Evolutionary conservation across 2,888 invertebrate genomes (phyloP).

Genomic region (Tetranychus truncatus): DNA sequence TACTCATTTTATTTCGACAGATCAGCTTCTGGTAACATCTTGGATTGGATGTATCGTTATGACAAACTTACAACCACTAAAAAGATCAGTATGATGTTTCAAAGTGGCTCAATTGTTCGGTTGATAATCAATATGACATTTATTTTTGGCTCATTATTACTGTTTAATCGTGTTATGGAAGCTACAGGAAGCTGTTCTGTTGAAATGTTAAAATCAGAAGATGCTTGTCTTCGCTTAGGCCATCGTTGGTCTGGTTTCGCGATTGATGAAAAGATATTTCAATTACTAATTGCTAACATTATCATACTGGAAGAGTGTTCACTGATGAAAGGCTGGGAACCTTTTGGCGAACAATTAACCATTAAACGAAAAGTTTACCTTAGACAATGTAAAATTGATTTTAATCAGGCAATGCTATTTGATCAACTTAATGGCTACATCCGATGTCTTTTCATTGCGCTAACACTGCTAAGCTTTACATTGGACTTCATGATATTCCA

Average conservation of each 20-base stretch:
- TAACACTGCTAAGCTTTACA: conserved; percentile 14
- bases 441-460: conserved; percentile 3
- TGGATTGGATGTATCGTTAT: background rate
- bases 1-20: background rate
- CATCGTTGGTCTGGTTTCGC: conserved; percentile 16
- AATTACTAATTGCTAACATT: conserved; percentile 19
- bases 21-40: background rate
- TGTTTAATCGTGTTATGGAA: background rate
- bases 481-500: conserved; percentile 22
- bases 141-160: background rate
- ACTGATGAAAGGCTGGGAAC: conserved; percentile 20
- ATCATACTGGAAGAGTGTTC: conserved; percentile 17
- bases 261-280: conserved; percentile 18
- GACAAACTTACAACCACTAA: background rate
- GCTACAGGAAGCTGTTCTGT: background rate
- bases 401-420: conserved; percentile 2
- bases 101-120: background rate
- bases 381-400: background rate
- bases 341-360: conserved; percentile 17
- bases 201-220: background rate
- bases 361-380: background rate
- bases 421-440: conserved; percentile 7
- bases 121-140: background rate
- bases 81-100: background rate
- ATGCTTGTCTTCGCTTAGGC: background rate